These are phyloP conservation scores for Styela plicata DNA, from an alignment of 23 tunicate species.

Conservation along the genomic window DNA sequence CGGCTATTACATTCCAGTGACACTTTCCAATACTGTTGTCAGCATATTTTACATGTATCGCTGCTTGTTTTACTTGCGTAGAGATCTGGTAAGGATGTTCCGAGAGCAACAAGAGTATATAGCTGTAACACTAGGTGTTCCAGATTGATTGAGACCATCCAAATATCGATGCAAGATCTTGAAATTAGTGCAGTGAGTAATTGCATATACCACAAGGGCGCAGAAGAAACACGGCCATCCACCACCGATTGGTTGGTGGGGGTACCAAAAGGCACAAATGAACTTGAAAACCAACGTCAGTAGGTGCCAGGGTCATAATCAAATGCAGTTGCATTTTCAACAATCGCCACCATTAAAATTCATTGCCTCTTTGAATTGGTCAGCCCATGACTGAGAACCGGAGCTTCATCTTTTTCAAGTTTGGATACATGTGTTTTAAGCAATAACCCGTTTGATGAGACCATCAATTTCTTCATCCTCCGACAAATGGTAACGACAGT, in stretches of 20 bases:
- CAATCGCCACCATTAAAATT: conserved; percentile 92
- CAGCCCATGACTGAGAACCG: conserved; percentile 88
- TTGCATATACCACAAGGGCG: conserved; percentile 60
- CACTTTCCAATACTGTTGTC: conserved; percentile 97
- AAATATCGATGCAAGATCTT: conserved; percentile 83
- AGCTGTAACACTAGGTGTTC: conserved; percentile 84
- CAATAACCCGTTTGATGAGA: conserved; percentile 78
- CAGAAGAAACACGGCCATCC: conserved; percentile 92
- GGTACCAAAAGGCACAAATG: conserved; percentile 89
- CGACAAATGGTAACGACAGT: conserved; percentile 91
- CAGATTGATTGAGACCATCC: conserved; percentile 78
- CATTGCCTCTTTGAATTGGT: conserved; percentile 93
- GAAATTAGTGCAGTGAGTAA: conserved; percentile 81
- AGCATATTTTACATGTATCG: conserved; percentile 78
- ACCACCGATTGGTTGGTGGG: conserved; percentile 80
- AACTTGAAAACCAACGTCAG: conserved; percentile 93
- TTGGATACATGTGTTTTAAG: conserved; percentile 93
- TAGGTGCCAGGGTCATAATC: conserved; percentile 98
- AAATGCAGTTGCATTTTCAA: conserved; percentile 73
- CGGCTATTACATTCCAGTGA: conserved; percentile 98
- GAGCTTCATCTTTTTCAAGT: conserved; percentile 72
- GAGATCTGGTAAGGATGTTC: conserved; percentile 93
- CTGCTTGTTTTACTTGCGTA: conserved; percentile 92
- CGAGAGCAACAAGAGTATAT: conserved; percentile 94
- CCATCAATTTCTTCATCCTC: conserved; percentile 96